Conservation (phyloP, 1,140 invertebrate species). For the Meloidogyne exigua region DNA sequence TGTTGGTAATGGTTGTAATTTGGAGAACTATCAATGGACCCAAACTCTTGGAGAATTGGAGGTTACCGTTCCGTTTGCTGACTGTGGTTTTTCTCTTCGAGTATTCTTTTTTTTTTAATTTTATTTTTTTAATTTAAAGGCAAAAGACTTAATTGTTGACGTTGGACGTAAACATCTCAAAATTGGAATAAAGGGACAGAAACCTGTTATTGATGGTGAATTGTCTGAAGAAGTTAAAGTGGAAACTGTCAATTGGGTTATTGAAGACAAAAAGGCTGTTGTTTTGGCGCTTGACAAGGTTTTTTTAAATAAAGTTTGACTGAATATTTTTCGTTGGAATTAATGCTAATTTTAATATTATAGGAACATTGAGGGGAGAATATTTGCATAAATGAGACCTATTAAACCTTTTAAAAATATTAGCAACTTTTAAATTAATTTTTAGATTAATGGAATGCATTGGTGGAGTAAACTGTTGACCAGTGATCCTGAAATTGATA, state of each 20-base stretch:
- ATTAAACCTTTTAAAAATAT: too few species aligned
- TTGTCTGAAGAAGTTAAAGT: slow-evolving; percentile 85
- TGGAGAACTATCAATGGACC: slow-evolving; percentile 80
- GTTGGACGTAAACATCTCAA: slow-evolving; percentile 79
- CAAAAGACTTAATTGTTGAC: slow-evolving; percentile 80
- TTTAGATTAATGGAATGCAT: slow-evolving; percentile 26
- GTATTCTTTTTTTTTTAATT: background rate
- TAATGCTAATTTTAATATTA: too few species aligned
- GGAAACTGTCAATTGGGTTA: slow-evolving; percentile 92
- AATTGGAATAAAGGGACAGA: slow-evolving; percentile 85
- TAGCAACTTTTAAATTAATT: slow-evolving; percentile 74
- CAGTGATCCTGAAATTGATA: slow-evolving; percentile 92
- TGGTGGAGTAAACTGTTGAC: slow-evolving; percentile 91
- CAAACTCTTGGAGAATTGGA: slow-evolving; percentile 93
- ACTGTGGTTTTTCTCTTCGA: slow-evolving; percentile 23
- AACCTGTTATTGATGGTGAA: slow-evolving; percentile 85
- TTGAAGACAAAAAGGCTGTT: slow-evolving; percentile 77
- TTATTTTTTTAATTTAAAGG: slow-evolving; percentile 68
- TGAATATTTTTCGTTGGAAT: too few species aligned
- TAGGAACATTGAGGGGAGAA: too few species aligned
- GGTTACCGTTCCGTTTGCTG: slow-evolving; percentile 68
- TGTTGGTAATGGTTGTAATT: slow-evolving; percentile 87
- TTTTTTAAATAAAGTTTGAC: background rate
- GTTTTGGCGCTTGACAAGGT: slow-evolving; percentile 65
- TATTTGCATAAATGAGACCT: too few species aligned